Base-by-base conservation (phyloP, 2,888 invertebrate species). In the Sarcophaga rosellei region DNA sequence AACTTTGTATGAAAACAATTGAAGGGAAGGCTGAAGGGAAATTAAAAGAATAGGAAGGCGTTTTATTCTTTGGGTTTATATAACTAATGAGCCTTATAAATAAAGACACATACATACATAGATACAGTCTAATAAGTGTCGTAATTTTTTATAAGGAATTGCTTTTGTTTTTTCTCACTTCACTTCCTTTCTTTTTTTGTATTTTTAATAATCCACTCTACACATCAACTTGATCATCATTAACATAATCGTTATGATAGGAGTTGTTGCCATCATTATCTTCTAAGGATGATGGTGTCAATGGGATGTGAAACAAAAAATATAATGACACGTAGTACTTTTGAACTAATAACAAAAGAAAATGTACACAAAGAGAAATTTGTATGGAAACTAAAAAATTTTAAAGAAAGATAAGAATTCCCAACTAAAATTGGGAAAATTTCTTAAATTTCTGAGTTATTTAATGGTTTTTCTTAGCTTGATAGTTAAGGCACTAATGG, bases 41-140 rank as follows among this genome's bases (percentile, higher is more conserved):
- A 17, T 15, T 17, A 53, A 53, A 53, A 53, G 17, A 53, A 53
- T 15, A 17, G 15, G 1, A 53, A 35, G 35, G 35, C 35, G 35
- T 35, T 61, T 20, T 61, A n/a, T 20, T 63, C 69, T 76, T 57
- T 4, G 21, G 62, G 11, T 10, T 15, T 53, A 89, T 90, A 89
- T 88, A 88, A 89, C 91, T 90, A 90, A 91, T 90, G 90, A 90
- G 90, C 89, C 90, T 89, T 90, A 89, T 91, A 91, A 90, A 90
- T 89, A 89, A 90, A 90, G 17, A 25, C 11, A 45, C 6, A 2
- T n/a, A n/a, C n/a, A 11, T 4, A 25, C 11, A 45, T 4, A 6
- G 5, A 21, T 3, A 20, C 89, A 90, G 12, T 17, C 17, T 53
- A 53, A 53, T 53, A 53, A 91, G 89, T 90, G 90, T 88, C 90